Evolutionary conservation across 1,140 invertebrate genomes (phyloP).

Genomic region (Neodiprion lecontei): DNA sequence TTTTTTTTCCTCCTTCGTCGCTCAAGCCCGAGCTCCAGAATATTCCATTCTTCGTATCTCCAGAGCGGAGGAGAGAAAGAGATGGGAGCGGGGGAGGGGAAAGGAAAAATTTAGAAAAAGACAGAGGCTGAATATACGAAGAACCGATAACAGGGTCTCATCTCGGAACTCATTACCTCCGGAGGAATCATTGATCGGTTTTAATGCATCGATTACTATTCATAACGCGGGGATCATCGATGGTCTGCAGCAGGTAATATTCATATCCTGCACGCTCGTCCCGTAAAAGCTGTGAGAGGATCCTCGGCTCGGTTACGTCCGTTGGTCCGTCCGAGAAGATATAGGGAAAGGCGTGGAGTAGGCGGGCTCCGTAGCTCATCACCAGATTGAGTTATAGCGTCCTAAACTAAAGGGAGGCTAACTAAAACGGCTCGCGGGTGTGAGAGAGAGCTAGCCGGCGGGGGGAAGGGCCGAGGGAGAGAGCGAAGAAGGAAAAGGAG

Average conservation of each 20-base stretch:
- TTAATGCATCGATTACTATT: constrained; percentile 1
- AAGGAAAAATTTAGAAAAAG: too few relatives aligned
- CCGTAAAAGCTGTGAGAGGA: neutral
- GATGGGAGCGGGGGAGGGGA: too few relatives aligned
- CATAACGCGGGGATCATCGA: neutral
- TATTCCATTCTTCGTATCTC: too few relatives aligned
- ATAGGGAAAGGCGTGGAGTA: constrained; percentile 39
- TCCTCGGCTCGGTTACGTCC: too few relatives aligned
- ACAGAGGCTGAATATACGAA: too few relatives aligned
- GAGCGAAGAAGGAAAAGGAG: too few relatives aligned
- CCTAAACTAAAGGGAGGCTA: constrained; percentile 33
- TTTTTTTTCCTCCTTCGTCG: too few relatives aligned
- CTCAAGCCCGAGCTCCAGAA: too few relatives aligned
- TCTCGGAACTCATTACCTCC: too few relatives aligned
- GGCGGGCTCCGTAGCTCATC: constrained; percentile 46
- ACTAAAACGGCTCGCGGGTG: neutral
- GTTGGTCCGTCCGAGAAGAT: constrained; percentile 23
- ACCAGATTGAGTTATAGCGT: constrained; percentile 45
- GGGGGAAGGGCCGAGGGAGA: neutral
- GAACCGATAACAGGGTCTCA: too few relatives aligned
- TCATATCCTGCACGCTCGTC: neutral
- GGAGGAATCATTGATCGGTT: neutral
- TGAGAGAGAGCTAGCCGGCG: neutral
- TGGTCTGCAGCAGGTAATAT: neutral
- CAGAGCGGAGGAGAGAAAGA: too few relatives aligned